Percentiles rank a stretch among this genome's conserved stretches.
Conservation (phyloP, 2,888 invertebrate genomes). For the Euplexia lucipara region DNA sequence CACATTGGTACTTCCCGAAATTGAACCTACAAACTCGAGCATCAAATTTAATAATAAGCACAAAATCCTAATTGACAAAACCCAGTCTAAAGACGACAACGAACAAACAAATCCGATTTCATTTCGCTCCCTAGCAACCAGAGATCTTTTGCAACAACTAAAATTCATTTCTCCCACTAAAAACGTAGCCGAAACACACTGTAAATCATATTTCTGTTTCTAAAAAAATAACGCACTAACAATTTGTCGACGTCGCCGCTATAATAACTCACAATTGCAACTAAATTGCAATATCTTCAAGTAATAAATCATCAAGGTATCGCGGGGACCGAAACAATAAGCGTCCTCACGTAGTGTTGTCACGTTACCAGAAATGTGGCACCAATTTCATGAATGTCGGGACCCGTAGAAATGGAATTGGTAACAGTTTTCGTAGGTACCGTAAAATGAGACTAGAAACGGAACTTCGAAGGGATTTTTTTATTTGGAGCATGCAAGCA, state of each 20-base stretch:
- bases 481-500: no score
- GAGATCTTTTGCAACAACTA: constrained; percentile 25
- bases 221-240: constrained; percentile 48
- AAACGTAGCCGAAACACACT: constrained; percentile 11
- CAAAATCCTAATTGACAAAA: constrained; percentile 15
- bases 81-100: constrained; percentile 13
- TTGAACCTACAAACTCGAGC: no score
- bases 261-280: constrained; percentile 71
- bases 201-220: constrained; percentile 22
- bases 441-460: neutral
- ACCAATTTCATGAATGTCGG: constrained; percentile 28
- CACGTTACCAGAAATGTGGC: constrained; percentile 41
- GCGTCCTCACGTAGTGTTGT: constrained; percentile 47
- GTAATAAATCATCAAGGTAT: constrained; percentile 70
- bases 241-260: constrained; percentile 64
- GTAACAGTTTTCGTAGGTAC: no score
- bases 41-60: neutral
- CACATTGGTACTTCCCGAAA: no score
- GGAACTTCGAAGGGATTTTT: no score
- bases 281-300: constrained; percentile 72
- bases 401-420: constrained; percentile 12
- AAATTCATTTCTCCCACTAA: constrained; percentile 14
- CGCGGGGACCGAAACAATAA: constrained; percentile 69
- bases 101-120: constrained; percentile 12
- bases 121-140: neutral